These are phyloP conservation scores for Tetheella fluctuosa DNA, from an alignment of 2,888 invertebrate species.

Conservation along the genomic window DNA sequence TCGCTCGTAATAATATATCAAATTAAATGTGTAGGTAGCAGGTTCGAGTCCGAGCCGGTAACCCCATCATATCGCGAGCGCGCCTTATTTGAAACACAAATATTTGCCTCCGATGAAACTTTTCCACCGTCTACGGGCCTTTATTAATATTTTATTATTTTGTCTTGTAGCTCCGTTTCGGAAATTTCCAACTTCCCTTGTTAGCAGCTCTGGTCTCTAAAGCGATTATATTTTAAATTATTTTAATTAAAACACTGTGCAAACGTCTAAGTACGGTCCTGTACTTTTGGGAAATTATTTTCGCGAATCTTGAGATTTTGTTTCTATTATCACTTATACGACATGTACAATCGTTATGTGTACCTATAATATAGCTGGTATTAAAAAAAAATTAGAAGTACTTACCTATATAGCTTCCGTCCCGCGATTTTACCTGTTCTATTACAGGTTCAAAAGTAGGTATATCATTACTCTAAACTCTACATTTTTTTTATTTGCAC, in stretches of 20 bases:
- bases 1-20: constrained; percentile 14
- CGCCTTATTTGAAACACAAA: constrained; percentile 83
- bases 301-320: constrained; percentile 28
- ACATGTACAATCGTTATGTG: no score
- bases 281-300: constrained; percentile 55
- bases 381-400: no score
- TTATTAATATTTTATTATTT: constrained; percentile 85
- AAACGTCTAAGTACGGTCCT: constrained; percentile 64
- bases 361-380: no score
- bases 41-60: constrained; percentile 56
- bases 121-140: constrained; percentile 78
- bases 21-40: constrained; percentile 43
- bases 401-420: no score
- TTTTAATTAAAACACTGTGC: constrained; percentile 83
- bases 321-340: not conserved
- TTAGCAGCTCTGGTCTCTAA: constrained; percentile 76
- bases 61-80: constrained; percentile 74
- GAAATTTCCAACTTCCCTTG: constrained; percentile 79
- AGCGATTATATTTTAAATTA: constrained; percentile 84
- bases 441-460: no score
- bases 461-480: no score
- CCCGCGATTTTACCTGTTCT: no score
- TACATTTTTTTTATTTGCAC: no score
- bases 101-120: constrained; percentile 79
- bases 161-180: constrained; percentile 80